phyloP scores from a whole-genome alignment of 2,797 vertebrate species.

The Sebastes oblongus region DNA sequence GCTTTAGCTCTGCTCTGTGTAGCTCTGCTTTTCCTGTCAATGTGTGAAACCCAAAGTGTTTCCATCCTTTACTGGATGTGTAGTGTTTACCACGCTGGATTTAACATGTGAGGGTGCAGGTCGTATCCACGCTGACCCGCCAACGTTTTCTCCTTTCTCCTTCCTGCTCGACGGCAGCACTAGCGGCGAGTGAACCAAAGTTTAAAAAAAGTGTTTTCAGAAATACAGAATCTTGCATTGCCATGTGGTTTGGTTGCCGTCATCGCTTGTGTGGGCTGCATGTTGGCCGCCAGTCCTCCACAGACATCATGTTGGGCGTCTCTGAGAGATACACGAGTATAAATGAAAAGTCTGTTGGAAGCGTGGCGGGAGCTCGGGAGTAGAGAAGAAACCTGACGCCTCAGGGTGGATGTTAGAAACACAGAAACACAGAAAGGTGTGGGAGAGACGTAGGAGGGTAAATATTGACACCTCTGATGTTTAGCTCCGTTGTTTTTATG shows the following conservation, averaged over 20 bases:
- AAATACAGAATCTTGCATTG: neutral
- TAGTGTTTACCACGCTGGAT: too few relatives aligned
- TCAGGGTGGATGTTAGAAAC: neutral
- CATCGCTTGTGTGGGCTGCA: neutral
- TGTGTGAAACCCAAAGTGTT: too few relatives aligned
- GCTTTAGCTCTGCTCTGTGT: too few relatives aligned
- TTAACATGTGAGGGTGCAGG: too few relatives aligned
- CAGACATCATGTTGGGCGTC: neutral
- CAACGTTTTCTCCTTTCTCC: too few relatives aligned
- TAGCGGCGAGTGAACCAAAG: neutral
- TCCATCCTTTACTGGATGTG: too few relatives aligned
- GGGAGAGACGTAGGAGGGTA: constrained; percentile 14
- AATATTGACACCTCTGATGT: constrained; percentile 60
- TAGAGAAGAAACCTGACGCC: neutral
- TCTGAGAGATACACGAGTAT: neutral
- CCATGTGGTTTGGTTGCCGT: too few relatives aligned
- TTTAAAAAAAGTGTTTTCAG: neutral
- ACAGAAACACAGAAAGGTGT: neutral
- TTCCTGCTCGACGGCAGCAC: neutral
- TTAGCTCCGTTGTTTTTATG: constrained; percentile 49
- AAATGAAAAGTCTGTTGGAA: constrained; percentile 5
- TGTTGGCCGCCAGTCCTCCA: neutral
- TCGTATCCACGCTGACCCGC: too few relatives aligned
- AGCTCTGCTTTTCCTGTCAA: too few relatives aligned
- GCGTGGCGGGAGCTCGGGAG: neutral